Base-by-base conservation (phyloP, 2,888 invertebrate genomes). In the Ennomos quercinarius region DNA sequence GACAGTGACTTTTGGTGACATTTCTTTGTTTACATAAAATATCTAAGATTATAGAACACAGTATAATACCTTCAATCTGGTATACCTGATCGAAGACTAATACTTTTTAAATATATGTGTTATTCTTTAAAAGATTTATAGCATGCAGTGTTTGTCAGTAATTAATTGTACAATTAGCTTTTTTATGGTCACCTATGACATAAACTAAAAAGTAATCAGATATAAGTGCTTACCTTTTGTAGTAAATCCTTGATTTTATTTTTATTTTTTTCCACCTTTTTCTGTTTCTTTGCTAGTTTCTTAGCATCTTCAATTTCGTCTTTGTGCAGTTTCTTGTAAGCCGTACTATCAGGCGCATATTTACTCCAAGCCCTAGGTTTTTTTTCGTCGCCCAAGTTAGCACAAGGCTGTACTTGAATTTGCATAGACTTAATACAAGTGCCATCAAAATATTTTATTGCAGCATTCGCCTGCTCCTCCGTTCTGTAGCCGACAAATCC, bases 301-400 rank as follows among this genome's bases (percentile, higher is more conserved):
- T 44, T 46, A 8, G 60, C 51, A 58, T 86, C 80, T 58, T 87
- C 87, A 66, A 68, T 74, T 74, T 73, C 89, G 77, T 80, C 78
- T 68, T 88, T 83, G 71, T 93, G 89, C 27, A 91, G 74, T 65
- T 93, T 94, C 72, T 94, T 94, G 73, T 93, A 94, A 6, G 94
- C 94, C 58, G 95, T 94, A 80, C 96, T 97, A 61, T 97, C 97
- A 39, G 94, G 83, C 0, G 98, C 95, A 91, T 98, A 96, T 91
- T 98, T 98, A 83, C 98, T 99, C 98, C 98, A 98, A 0, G 98
- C 95, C 84, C 97, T 95, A 1, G 98, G 97, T 83, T 98, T 98
- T 51, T 93, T 93, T 42, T 94, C 85, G 69, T 91, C 93, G 72
- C 96, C 96, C 71, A 97, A 87, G 51, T 94, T 89, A 2, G 95